Conservation (phyloP, 1,140 invertebrate genomes). For the Varroa destructor region DNA sequence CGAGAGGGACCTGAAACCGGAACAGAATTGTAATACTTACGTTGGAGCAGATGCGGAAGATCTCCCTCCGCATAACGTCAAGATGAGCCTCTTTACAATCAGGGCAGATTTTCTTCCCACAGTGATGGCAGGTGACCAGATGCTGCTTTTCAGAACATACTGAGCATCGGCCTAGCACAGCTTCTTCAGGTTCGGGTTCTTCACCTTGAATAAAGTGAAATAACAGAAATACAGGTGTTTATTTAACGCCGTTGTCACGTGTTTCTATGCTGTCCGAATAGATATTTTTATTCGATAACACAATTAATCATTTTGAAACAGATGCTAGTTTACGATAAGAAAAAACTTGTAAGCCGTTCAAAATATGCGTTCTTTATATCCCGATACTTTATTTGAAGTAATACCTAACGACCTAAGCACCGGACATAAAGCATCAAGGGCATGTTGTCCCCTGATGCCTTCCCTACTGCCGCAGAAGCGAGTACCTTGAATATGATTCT, state of each 20-base stretch:
- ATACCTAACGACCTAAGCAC: no score
- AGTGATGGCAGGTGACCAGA: slow-evolving; percentile 73
- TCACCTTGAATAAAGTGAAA: slow-evolving; percentile 29
- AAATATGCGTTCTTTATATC: no score
- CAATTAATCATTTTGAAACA: no score
- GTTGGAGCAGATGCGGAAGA: slow-evolving; percentile 54
- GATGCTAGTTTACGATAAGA: no score
- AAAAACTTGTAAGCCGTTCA: no score
- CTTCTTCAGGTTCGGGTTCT: slow-evolving; percentile 37
- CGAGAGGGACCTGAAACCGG: not conserved
- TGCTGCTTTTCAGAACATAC: slow-evolving; percentile 91
- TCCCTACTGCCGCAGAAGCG: no score
- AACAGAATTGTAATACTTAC: not conserved
- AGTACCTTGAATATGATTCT: no score
- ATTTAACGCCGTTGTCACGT: not conserved
- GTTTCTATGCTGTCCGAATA: no score
- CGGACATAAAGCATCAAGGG: no score
- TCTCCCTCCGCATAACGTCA: slow-evolving; percentile 85
- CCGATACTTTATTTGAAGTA: no score
- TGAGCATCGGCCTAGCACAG: slow-evolving; percentile 43
- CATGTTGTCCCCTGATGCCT: no score
- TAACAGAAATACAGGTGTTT: not conserved
- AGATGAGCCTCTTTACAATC: slow-evolving; percentile 83
- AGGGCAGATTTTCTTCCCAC: slow-evolving; percentile 77
- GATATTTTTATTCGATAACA: no score